Percentiles rank a stretch among this genome's conserved stretches.
phyloP scores from a whole-genome alignment of 2,888 invertebrate species.

The Thereva unica region DNA sequence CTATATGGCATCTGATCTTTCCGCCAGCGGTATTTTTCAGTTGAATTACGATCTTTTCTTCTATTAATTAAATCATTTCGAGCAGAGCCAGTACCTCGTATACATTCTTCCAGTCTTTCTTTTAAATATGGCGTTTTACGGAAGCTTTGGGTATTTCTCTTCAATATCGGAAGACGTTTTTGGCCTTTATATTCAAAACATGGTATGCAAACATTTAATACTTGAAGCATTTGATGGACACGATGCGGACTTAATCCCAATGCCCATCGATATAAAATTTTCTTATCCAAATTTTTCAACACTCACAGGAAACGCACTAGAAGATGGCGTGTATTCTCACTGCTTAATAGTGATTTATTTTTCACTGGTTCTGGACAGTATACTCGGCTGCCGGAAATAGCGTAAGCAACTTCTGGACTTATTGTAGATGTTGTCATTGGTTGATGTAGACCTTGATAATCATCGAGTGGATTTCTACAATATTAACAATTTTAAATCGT shows the following conservation, averaged over 20 bases:
- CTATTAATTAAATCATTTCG: slow-evolving; percentile 88
- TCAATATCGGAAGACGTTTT: slow-evolving; percentile 61
- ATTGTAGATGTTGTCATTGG: slow-evolving; percentile 53
- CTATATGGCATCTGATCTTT: slow-evolving; percentile 76
- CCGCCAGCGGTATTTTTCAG: slow-evolving; percentile 76
- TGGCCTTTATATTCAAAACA: slow-evolving; percentile 91
- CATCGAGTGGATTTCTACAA: slow-evolving; percentile 69
- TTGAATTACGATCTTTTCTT: slow-evolving; percentile 70
- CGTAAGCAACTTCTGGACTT: slow-evolving; percentile 57
- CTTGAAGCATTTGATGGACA: slow-evolving; percentile 78
- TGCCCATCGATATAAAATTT: slow-evolving; percentile 78
- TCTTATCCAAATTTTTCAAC: slow-evolving; percentile 76
- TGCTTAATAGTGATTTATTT: slow-evolving; percentile 68
- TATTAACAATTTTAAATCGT: background rate
- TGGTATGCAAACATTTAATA: slow-evolving; percentile 78
- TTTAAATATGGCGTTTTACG: slow-evolving; percentile 79
- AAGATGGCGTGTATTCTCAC: slow-evolving; percentile 84
- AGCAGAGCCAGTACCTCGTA: no score
- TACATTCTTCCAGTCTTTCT: slow-evolving; percentile 87
- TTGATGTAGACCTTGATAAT: slow-evolving; percentile 57
- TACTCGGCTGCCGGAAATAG: slow-evolving; percentile 55
- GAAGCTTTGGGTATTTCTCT: slow-evolving; percentile 70
- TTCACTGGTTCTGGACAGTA: slow-evolving; percentile 56
- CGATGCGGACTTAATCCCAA: slow-evolving; percentile 76
- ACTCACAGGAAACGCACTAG: slow-evolving; percentile 91